Evolutionary conservation across 2,888 invertebrate genomes (phyloP).

Genomic region (Aphrophora alni): DNA sequence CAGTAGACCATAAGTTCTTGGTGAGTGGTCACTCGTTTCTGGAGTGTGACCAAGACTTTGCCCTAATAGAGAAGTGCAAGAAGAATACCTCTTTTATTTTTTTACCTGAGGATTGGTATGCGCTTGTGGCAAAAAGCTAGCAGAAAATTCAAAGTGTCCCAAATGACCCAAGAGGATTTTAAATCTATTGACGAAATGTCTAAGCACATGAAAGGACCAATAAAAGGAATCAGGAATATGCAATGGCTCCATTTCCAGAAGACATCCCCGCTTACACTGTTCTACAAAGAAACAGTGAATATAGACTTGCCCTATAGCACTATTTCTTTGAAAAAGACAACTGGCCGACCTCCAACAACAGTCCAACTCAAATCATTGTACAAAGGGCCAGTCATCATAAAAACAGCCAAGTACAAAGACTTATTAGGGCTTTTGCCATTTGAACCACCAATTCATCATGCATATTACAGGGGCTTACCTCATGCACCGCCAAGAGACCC

Average conservation of each 20-base stretch:
- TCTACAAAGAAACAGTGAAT: neutral
- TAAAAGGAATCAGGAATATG: neutral
- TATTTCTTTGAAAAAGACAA: neutral
- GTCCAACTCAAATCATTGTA: neutral
- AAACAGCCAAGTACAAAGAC: neutral
- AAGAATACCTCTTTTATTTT: neutral
- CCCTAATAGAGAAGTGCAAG: neutral
- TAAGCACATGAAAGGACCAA: conserved; percentile 2
- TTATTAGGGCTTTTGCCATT: neutral
- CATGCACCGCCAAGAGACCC: neutral
- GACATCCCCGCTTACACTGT: neutral
- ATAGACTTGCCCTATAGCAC: neutral
- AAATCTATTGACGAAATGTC: conserved; percentile 13
- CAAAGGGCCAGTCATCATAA: neutral
- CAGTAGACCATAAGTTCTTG: neutral
- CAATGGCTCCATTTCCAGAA: conserved; percentile 17
- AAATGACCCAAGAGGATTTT: neutral
- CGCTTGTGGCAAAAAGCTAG: neutral
- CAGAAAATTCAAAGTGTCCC: neutral
- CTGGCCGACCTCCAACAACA: neutral
- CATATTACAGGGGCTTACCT: neutral
- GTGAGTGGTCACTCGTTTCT: conserved; percentile 42
- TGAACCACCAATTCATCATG: neutral
- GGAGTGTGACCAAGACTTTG: conserved; percentile 18
- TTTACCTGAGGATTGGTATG: neutral